These are phyloP conservation scores for Spilogale gracilis DNA, from an alignment of 2,113 vertebrate species.

Conservation along the genomic window DNA sequence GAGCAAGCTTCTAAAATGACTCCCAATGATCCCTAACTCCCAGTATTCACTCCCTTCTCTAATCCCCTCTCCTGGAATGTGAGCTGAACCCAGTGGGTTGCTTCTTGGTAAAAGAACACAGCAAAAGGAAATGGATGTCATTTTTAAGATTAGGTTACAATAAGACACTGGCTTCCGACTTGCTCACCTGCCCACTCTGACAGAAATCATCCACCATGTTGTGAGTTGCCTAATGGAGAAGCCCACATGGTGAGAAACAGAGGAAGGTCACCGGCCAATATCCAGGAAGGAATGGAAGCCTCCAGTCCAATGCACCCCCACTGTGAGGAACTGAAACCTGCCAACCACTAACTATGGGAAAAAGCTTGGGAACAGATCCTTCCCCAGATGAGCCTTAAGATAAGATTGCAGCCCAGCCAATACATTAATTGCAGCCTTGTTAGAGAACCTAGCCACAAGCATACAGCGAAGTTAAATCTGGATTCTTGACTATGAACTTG, in stretches of 20 bases:
- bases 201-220: background rate
- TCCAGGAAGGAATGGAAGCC: background rate
- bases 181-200: background rate
- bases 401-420: background rate
- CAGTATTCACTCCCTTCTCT: background rate
- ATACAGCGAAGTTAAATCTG: background rate
- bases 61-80: background rate
- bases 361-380: background rate
- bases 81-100: background rate
- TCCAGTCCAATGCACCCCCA: background rate
- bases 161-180: background rate
- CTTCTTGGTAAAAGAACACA: background rate
- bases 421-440: background rate
- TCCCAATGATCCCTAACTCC: background rate
- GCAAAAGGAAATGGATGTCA: background rate
- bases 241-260: background rate
- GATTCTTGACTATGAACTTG: background rate
- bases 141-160: background rate
- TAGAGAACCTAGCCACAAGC: background rate
- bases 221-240: background rate
- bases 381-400: background rate
- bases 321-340: background rate
- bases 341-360: background rate
- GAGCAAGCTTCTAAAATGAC: background rate
- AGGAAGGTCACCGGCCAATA: background rate